These are phyloP conservation scores for Lampris megalopsis DNA, from an alignment of 2,113 vertebrate species.

Conservation along the genomic window DNA sequence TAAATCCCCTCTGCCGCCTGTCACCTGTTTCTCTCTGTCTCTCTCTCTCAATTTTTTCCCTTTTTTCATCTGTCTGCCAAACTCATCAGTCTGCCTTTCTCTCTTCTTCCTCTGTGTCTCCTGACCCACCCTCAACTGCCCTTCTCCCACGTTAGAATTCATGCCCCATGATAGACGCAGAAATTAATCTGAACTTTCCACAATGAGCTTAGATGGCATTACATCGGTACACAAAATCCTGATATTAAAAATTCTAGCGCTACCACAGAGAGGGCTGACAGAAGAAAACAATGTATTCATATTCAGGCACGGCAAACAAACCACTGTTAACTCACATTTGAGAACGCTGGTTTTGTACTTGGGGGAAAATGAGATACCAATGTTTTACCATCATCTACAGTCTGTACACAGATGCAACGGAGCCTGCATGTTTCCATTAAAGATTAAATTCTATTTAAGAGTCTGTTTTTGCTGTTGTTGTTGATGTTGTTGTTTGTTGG, in stretches of 20 bases:
- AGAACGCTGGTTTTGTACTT: conserved; percentile 46
- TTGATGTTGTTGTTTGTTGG: no score
- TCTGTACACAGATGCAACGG: conserved; percentile 16
- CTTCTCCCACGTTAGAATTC: conserved; percentile 63
- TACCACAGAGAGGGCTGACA: conserved; percentile 12
- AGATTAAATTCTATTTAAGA: no score
- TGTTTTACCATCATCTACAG: conserved; percentile 21
- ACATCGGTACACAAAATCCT: conserved; percentile 79
- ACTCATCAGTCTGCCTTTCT: background rate
- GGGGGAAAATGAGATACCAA: conserved; percentile 25
- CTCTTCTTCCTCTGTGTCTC: background rate
- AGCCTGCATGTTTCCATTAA: background rate
- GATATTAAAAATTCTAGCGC: conserved; percentile 77
- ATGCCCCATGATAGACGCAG: conserved; percentile 68
- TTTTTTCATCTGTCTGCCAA: background rate
- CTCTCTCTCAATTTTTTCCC: no score
- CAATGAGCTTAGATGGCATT: conserved; percentile 82
- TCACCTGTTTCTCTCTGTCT: background rate
- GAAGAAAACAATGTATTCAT: conserved; percentile 42
- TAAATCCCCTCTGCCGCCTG: conserved; percentile 9
- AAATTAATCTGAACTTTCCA: conserved; percentile 76
- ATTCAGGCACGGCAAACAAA: conserved; percentile 18
- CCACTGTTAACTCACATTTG: conserved; percentile 17
- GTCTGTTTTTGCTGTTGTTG: no score
- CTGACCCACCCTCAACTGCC: conserved; percentile 19